Evolutionary conservation across 2,888 invertebrate species (phyloP).

Genomic region (Cephalotes varians): DNA sequence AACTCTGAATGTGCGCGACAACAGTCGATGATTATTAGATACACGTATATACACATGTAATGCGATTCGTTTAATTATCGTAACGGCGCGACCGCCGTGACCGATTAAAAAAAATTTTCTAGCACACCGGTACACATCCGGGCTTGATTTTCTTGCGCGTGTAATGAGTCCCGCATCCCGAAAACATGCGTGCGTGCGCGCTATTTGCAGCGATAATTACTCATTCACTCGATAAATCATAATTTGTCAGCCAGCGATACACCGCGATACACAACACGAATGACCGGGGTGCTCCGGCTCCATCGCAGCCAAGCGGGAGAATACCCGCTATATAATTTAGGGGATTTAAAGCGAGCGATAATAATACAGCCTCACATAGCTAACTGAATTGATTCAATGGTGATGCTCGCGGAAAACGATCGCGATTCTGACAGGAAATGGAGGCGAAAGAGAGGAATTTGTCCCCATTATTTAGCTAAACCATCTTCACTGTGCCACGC

Average conservation of each 20-base stretch:
- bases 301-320: conserved; percentile 2
- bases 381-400: conserved; percentile 51
- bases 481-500: neutral
- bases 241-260: conserved; percentile 42
- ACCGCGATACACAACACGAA: conserved; percentile 8
- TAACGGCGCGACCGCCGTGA: neutral
- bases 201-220: conserved; percentile 35
- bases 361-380: conserved; percentile 41
- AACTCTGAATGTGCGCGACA: neutral
- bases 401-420: conserved; percentile 1
- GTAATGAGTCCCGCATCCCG: conserved; percentile 7
- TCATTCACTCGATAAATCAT: conserved; percentile 55
- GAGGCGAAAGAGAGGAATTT: neutral
- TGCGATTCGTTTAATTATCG: conserved; percentile 46
- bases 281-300: conserved; percentile 4
- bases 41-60: neutral
- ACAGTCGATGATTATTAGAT: conserved; percentile 34
- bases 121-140: neutral
- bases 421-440: conserved; percentile 38
- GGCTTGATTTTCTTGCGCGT: conserved; percentile 3
- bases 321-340: conserved; percentile 41
- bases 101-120: conserved; percentile 26
- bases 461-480: conserved; percentile 33
- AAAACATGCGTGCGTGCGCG: neutral
- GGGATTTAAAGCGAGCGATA: conserved; percentile 51